Evolutionary conservation across 1,140 invertebrate genomes (phyloP).

Genomic region (Drosophila obscura): DNA sequence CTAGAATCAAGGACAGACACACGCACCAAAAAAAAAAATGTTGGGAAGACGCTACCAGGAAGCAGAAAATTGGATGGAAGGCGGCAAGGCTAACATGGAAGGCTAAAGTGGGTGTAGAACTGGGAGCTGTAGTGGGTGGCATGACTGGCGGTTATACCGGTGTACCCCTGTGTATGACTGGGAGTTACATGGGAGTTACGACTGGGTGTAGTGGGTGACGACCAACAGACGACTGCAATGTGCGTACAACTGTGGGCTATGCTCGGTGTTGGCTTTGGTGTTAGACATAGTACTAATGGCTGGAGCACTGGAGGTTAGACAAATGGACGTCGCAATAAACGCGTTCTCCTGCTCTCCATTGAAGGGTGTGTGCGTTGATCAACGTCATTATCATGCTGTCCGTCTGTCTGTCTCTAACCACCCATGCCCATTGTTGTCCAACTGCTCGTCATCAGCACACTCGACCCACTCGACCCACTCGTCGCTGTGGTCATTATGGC

Average conservation of each 20-base stretch:
- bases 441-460: conserved; percentile 9
- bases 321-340: conserved; percentile 65
- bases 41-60: too few relatives aligned
- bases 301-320: conserved; percentile 34
- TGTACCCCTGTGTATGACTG: too few relatives aligned
- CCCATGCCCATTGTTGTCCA: conserved; percentile 50
- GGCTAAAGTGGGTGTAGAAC: too few relatives aligned
- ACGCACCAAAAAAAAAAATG: too few relatives aligned
- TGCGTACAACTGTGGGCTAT: conserved; percentile 1
- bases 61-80: too few relatives aligned
- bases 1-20: too few relatives aligned
- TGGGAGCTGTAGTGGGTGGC: too few relatives aligned
- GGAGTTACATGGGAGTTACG: too few relatives aligned
- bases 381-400: conserved; percentile 63
- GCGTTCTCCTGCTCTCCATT: conserved; percentile 8
- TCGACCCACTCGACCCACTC: not conserved
- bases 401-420: conserved; percentile 44
- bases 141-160: too few relatives aligned
- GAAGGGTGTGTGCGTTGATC: conserved; percentile 70
- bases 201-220: too few relatives aligned
- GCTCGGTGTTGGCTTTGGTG: not conserved
- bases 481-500: conserved; percentile 54
- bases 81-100: too few relatives aligned
- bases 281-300: not conserved
- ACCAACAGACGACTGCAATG: not conserved